Evolutionary conservation across 35 echinoderm and acorn worm genomes (phyloP).

Genomic region (Amphiura filiformis): DNA sequence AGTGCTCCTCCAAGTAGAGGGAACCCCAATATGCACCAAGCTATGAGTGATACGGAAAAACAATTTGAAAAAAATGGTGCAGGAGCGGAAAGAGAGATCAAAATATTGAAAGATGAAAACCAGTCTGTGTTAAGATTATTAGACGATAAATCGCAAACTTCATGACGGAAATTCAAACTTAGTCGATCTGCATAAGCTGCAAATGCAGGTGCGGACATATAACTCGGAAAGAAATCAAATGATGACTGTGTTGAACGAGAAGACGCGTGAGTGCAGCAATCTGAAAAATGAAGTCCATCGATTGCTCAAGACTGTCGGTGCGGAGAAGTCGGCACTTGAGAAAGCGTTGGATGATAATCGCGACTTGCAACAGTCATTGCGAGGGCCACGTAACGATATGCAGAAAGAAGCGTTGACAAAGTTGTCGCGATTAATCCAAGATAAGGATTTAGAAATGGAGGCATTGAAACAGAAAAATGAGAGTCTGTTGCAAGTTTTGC

Average conservation of each 20-base stretch:
- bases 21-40: conserved; percentile 26
- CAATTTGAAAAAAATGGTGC: conserved; percentile 83
- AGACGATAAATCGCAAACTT: conserved; percentile 66
- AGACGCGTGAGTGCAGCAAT: conserved; percentile 95
- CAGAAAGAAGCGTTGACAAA: conserved; percentile 94
- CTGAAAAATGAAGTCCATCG: conserved; percentile 96
- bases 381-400: conserved; percentile 87
- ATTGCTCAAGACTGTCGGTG: conserved; percentile 75
- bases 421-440: conserved; percentile 82
- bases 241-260: conserved; percentile 94
- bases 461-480: conserved; percentile 88
- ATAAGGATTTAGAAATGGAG: conserved; percentile 96
- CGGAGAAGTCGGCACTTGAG: conserved; percentile 85
- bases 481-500: conserved; percentile 76
- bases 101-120: conserved; percentile 61
- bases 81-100: conserved; percentile 84
- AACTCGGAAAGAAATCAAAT: conserved; percentile 92
- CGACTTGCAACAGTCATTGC: conserved; percentile 53
- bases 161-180: conserved; percentile 66
- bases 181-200: conserved; percentile 84
- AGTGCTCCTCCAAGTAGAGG: neutral
- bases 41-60: conserved; percentile 91
- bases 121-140: conserved; percentile 53
- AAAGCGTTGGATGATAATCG: conserved; percentile 86
- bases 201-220: conserved; percentile 84